Percentiles rank a stretch among this genome's conserved stretches.
Conservation (phyloP, 1,140 invertebrate genomes). For the Chironomus striatipennis region DNA sequence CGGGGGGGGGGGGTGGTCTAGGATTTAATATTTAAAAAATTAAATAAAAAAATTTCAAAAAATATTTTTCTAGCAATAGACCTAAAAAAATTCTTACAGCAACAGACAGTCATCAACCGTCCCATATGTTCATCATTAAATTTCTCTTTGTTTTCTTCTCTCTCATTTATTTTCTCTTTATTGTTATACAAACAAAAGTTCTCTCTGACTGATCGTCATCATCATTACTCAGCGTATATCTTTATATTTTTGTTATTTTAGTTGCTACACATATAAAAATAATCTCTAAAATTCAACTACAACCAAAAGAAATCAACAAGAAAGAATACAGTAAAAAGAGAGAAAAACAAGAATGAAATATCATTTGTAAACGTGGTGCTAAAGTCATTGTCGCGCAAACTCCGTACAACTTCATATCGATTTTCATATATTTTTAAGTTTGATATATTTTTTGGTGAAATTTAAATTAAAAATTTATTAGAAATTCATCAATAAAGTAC, state of each 20-base stretch:
- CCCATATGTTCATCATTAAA: neutral
- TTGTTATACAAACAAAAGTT: neutral
- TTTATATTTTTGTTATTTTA: neutral
- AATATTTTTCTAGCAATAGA: neutral
- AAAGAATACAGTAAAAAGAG: neutral
- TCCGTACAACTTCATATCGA: neutral
- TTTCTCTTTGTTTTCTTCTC: neutral
- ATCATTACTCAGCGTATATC: neutral
- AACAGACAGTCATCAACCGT: neutral
- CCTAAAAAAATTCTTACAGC: neutral
- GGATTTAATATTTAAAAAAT: too few species aligned
- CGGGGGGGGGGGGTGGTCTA: too few species aligned
- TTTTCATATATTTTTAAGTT: neutral
- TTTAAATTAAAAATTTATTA: neutral
- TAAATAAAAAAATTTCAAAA: too few species aligned
- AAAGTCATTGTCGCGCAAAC: conserved; percentile 5
- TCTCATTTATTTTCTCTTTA: neutral
- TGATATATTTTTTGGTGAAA: neutral
- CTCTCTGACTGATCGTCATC: neutral
- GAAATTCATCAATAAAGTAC: neutral
- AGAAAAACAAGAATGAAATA: neutral
- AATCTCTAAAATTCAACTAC: neutral
- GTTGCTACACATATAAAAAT: neutral
- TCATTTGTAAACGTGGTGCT: neutral
- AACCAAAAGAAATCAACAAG: neutral